Evolutionary conservation across 2,113 vertebrate genomes (phyloP), one percentile per base, ranked within the genome.

Genomic region (Campylomormyrus numenius): DNA sequence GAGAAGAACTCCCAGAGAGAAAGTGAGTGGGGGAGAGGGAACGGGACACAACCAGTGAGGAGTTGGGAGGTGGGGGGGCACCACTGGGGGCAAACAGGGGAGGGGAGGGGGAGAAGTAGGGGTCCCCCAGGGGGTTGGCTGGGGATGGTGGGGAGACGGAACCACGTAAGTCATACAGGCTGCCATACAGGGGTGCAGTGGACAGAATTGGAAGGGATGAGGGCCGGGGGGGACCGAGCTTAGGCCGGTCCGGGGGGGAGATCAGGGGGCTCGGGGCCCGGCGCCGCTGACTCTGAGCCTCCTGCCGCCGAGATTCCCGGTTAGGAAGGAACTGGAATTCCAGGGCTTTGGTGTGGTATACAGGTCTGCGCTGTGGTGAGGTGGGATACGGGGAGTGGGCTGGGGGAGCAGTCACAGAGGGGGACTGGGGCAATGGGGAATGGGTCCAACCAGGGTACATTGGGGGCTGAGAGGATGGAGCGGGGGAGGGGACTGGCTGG

Each of bases 171-270:
- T 97, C 93, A 1, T 96, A 96, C 3, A 96, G 91, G 90, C 95
- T 95, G 66, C 96, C 96, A 92, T 96, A 96, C 2, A 96, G 93
- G 2, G 95, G 95, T 0, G 95, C 88, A 17, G 97, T 97, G 90
- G 97, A 97, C 91, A 98, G 96, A 88, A 97, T 96, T 3, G 97
- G 97, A 31, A 98, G 96, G 77, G 97, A 98, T 0, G 97, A 98
- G 9, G 97, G 97, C 24, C 97, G 95, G 3, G 97, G 97, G 0
- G 97, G 97, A 84, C 95, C 97, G 87, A 95, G 88, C 91, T 96
- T 97, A 91, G 97, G 95, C 46, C 95, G 95, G 91, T 98, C 97
- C 24, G 97, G 94, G 0, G 97, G 97, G 84, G 97, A 97, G 92
- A 97, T 95, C 49, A 97, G 97, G 4, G 97, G 97, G 93, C 97